Percentiles rank a stretch among this genome's conserved stretches.
Conservation (phyloP, 2,888 invertebrate genomes). For the Tribolium freemani region DNA sequence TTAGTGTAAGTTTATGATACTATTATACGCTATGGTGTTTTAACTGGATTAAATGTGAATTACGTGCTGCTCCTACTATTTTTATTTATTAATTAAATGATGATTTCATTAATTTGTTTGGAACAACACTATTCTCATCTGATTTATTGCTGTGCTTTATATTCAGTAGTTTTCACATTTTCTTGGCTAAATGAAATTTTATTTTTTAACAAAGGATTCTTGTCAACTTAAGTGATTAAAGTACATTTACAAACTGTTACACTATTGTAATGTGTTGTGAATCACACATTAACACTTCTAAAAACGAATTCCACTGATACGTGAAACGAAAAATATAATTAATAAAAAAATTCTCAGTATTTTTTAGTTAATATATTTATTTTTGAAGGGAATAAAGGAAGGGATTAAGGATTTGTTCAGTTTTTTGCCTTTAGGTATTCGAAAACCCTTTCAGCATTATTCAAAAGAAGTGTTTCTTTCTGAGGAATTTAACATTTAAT, state of each 20-base stretch:
- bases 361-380: neutral
- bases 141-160: constrained; percentile 3
- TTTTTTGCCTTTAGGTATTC: no score
- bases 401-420: no score
- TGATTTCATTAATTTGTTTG: no score
- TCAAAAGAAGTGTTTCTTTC: no score
- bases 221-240: no score
- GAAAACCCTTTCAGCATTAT: no score
- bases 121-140: neutral
- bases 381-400: neutral
- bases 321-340: neutral
- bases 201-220: neutral
- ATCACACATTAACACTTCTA: constrained; percentile 6
- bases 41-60: no score
- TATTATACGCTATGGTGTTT: neutral
- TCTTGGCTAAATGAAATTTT: neutral
- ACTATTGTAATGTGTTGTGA: neutral
- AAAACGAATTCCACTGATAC: neutral
- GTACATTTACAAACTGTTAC: no score
- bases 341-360: neutral
- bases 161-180: no score
- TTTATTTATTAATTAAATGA: no score
- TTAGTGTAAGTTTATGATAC: constrained; percentile 54
- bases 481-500: no score
- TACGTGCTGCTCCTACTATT: no score